These are phyloP conservation scores for Eulacestoma nigropectus DNA, from an alignment of 2,113 vertebrate species.

Conservation along the genomic window DNA sequence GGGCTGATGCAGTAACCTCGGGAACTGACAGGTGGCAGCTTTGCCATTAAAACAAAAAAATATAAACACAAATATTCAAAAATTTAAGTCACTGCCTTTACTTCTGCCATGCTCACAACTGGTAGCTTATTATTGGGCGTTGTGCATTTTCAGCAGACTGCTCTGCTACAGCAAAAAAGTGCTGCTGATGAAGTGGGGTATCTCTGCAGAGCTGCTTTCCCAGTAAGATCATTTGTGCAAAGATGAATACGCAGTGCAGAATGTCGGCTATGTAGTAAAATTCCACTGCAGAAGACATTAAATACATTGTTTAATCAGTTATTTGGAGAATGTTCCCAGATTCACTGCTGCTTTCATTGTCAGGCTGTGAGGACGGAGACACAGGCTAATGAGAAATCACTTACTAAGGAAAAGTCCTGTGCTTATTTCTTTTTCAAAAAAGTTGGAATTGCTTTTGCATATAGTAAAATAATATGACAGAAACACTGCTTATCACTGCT, in stretches of 20 bases:
- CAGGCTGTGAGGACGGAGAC: background rate
- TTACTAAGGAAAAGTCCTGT: background rate
- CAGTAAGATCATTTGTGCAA: background rate
- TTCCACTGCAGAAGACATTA: slow-evolving; percentile 45
- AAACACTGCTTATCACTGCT: background rate
- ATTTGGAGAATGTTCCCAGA: slow-evolving; percentile 55
- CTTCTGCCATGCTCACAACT: background rate
- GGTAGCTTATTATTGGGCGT: background rate
- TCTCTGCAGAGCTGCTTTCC: background rate
- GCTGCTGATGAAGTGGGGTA: background rate
- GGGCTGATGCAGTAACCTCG: slow-evolving; percentile 12
- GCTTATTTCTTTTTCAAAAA: no score
- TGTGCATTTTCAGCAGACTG: background rate
- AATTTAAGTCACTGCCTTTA: background rate
- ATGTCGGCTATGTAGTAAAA: slow-evolving; percentile 42
- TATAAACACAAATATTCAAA: background rate
- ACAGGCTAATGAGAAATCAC: background rate
- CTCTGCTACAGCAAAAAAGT: background rate
- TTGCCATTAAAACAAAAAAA: slow-evolving; percentile 42
- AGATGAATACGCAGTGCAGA: background rate
- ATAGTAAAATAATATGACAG: background rate
- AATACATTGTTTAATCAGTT: slow-evolving; percentile 57
- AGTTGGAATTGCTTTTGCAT: background rate
- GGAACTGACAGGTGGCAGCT: slow-evolving; percentile 61
- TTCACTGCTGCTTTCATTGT: background rate